These are phyloP conservation scores for Zele albiditarsus DNA, from an alignment of 2,888 invertebrate species.

Conservation along the genomic window DNA sequence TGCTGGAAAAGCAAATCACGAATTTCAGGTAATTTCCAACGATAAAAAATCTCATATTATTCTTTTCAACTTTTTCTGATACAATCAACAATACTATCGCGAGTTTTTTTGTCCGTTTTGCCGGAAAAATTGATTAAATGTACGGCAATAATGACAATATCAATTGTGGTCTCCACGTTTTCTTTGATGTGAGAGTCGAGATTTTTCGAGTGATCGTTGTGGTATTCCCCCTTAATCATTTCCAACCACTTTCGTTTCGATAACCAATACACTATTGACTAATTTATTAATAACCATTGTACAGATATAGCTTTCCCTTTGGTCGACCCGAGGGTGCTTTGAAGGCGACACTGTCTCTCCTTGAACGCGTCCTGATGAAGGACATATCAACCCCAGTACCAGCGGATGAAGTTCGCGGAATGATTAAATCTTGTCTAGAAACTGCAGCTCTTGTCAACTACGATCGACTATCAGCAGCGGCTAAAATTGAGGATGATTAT, in stretches of 20 bases:
- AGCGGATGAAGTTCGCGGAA: slow-evolving; percentile 93
- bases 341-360: slow-evolving; percentile 95
- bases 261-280: slow-evolving; percentile 1
- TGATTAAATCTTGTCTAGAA: slow-evolving; percentile 98
- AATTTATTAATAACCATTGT: not conserved
- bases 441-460: slow-evolving; percentile 98
- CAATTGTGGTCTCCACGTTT: too few species aligned
- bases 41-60: too few species aligned
- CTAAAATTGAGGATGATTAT: slow-evolving; percentile 94
- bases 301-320: slow-evolving; percentile 97
- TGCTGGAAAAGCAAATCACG: slow-evolving; percentile 98
- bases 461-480: slow-evolving; percentile 94
- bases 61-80: too few species aligned
- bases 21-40: slow-evolving; percentile 88
- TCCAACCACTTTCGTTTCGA: not conserved
- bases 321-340: slow-evolving; percentile 98
- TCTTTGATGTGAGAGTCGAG: too few species aligned
- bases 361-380: slow-evolving; percentile 99
- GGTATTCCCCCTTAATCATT: not conserved
- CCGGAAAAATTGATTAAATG: too few species aligned
- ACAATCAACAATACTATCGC: too few species aligned
- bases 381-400: slow-evolving; percentile 98
- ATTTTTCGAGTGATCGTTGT: too few species aligned
- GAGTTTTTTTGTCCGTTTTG: too few species aligned
- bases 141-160: too few species aligned